A percentile compares a stretch with the other conserved stretches of the same genome.
Conservation (phyloP, 1,140 invertebrate genomes). For the Lucilia sericata region DNA sequence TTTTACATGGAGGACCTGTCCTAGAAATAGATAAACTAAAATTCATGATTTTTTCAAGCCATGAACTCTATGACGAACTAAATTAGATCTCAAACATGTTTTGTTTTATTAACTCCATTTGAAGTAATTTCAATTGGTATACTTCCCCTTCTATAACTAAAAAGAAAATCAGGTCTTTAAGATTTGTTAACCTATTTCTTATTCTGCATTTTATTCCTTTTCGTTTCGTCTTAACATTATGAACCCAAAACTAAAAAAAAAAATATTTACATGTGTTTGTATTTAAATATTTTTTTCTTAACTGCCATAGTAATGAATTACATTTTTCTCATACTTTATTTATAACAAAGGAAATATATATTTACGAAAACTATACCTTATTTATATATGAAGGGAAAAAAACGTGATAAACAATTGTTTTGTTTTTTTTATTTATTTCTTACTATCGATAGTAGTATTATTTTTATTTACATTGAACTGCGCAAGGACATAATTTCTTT, state of each 20-base stretch:
- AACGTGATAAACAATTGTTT: constrained; percentile 29
- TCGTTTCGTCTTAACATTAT: background rate
- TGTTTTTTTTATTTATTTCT: constrained; percentile 5
- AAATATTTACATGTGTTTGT: background rate
- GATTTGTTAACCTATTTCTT: background rate
- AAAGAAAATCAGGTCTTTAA: background rate
- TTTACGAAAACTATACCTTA: background rate
- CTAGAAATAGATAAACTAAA: too few species aligned
- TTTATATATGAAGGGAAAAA: background rate
- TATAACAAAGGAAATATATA: background rate
- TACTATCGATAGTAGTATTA: constrained; percentile 13
- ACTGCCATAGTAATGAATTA: constrained; percentile 15
- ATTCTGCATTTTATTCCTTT: background rate
- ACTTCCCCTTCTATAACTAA: background rate
- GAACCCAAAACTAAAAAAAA: background rate
- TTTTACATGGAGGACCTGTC: too few species aligned
- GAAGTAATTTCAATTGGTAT: too few species aligned
- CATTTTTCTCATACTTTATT: background rate
- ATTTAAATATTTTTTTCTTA: background rate
- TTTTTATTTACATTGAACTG: constrained; percentile 40
- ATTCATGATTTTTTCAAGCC: too few species aligned
- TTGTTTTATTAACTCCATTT: too few species aligned
- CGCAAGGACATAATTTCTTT: constrained; percentile 37
- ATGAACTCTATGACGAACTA: too few species aligned
- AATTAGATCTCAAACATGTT: too few species aligned